Percentiles rank a stretch among this genome's conserved stretches.
These are phyloP conservation scores for Phataginus tetradactyla DNA, from an alignment of 2,797 vertebrate species.

Conservation along the genomic window DNA sequence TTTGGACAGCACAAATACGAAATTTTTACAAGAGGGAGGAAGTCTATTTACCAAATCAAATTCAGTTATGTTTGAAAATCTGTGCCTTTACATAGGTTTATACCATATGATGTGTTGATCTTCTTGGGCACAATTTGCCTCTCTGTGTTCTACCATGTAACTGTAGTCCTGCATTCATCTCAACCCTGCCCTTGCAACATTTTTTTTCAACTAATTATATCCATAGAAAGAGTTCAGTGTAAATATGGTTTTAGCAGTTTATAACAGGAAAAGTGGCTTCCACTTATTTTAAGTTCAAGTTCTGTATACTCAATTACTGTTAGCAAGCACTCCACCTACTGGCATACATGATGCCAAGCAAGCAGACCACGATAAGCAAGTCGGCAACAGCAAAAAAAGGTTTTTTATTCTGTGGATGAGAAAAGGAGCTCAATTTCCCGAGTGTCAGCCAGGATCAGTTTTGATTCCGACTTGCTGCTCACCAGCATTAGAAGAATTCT, in stretches of 20 bases:
- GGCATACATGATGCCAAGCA: conserved; percentile 85
- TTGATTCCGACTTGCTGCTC: conserved; percentile 54
- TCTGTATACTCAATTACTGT: conserved; percentile 86
- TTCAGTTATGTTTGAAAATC: conserved; percentile 64
- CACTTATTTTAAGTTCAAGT: conserved; percentile 83
- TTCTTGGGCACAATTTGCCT: conserved; percentile 80
- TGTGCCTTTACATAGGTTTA: conserved; percentile 74
- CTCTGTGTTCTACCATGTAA: conserved; percentile 78
- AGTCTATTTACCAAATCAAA: conserved; percentile 68
- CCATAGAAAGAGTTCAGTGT: conserved; percentile 84
- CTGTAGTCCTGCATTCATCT: conserved; percentile 77
- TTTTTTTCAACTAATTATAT: conserved; percentile 85
- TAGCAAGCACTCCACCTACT: conserved; percentile 94
- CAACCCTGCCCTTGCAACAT: conserved; percentile 81
- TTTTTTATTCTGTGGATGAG: conserved; percentile 58
- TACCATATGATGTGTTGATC: conserved; percentile 66
- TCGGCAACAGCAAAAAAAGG: conserved; percentile 37
- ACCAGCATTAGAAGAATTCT: conserved; percentile 58
- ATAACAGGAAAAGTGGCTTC: conserved; percentile 86
- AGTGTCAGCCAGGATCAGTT: conserved; percentile 28
- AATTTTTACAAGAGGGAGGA: conserved; percentile 36
- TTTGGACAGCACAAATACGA: background rate
- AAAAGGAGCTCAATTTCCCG: conserved; percentile 23
- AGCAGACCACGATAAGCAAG: conserved; percentile 68
- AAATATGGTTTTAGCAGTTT: conserved; percentile 87